Base-by-base conservation (phyloP, 2,113 vertebrate species). In the Oreamnos americanus region DNA sequence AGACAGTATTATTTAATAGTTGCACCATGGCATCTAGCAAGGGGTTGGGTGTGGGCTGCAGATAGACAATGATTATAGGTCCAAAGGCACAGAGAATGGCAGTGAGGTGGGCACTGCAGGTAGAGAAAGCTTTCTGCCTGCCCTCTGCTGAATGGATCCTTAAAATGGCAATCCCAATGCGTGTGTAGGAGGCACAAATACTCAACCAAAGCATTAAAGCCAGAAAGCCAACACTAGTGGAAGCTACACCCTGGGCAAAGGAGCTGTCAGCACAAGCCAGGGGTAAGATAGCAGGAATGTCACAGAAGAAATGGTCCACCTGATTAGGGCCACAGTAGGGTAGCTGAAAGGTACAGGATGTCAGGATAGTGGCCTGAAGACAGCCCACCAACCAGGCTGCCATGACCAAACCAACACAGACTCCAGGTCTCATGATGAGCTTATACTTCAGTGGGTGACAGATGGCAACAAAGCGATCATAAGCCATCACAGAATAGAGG, bases 291-390 rank as follows among this genome's bases (percentile, higher is more conserved):
- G 94, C 97, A 71, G 97, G 96, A 64, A 98, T 95, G 47, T 98
- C 98, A 87, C 97, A 98, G 79, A 97, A 98, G 67, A 98, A 98
- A 11, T 98, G 94, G 47, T 91, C 81, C 21, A 98, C 82, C 9
- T 11, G 13, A 36, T 92, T 97, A 2, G 84, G 93, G 10, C 89
- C 97, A 84, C 96, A 98, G 85, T 97, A 98, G 0, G 64, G 89
- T 55, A 98, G 87, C 12, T 39, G 90, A 55, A 96, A 96, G 14
- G 98, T 92, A 39, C 98, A 78, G 39, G 64, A 71, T 2, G 96
- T 97, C 30, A 98, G 86, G n/a, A 91, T 92, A 11, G 91, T 74
- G n/a, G 96, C 98, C 0, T 97, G 91, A 39, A 97, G 9, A 39
- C 92, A 92, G 2, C 93, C 96, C 7, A 96, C 5, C 23, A 88